These are phyloP conservation scores for Bos javanicus DNA, from an alignment of 2,113 vertebrate species.

Conservation along the genomic window DNA sequence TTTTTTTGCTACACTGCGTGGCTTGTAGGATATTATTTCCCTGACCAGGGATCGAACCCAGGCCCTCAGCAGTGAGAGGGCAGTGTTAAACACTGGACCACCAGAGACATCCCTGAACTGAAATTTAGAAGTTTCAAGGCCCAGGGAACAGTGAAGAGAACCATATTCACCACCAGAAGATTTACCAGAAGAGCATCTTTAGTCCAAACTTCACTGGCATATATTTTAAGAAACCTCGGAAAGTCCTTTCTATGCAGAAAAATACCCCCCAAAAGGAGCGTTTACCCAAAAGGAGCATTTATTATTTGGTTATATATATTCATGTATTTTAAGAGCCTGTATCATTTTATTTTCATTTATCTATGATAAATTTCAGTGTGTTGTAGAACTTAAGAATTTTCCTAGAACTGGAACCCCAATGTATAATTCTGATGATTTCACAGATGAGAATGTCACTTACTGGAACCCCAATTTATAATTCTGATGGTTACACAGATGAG, in stretches of 20 bases:
- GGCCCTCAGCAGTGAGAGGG: background rate
- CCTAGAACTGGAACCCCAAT: background rate
- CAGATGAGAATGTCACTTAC: background rate
- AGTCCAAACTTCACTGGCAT: background rate
- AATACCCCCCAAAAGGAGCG: background rate
- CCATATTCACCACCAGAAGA: background rate
- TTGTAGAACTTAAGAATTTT: background rate
- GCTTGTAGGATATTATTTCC: background rate
- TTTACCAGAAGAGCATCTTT: background rate
- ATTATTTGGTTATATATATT: background rate
- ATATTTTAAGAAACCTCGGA: background rate
- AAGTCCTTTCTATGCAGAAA: background rate
- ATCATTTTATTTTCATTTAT: background rate
- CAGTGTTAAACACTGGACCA: background rate
- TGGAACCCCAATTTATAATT: background rate
- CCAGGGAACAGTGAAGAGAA: background rate
- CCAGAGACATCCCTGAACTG: background rate
- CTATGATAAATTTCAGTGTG: background rate
- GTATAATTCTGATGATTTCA: background rate
- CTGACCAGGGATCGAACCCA: background rate
- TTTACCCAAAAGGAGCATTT: background rate
- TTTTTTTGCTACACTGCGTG: background rate
- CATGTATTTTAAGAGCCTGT: background rate
- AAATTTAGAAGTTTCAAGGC: background rate
- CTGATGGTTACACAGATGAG: background rate